A percentile compares a stretch with the other conserved stretches of the same genome.
phyloP scores from a whole-genome alignment of 2,888 invertebrate genomes.

The Paralinhomoeus sp. region DNA sequence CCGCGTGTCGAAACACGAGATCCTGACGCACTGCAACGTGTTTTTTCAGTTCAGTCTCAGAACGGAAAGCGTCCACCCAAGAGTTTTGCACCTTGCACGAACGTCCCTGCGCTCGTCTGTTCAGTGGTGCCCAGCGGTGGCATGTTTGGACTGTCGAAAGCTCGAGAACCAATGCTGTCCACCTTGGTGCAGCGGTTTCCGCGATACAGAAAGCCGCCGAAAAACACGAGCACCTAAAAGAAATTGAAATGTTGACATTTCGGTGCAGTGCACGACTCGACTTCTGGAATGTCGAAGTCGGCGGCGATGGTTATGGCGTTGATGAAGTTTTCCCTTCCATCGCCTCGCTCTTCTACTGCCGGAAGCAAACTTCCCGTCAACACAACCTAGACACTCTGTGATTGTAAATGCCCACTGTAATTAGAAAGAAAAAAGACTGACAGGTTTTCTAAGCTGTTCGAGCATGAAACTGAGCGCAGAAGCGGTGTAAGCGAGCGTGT shows the following conservation, averaged over 20 bases:
- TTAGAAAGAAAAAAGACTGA: slow-evolving; percentile 28
- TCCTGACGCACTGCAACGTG: slow-evolving; percentile 38
- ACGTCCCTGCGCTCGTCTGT: slow-evolving; percentile 44
- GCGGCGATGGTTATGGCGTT: background rate
- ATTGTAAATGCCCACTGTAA: background rate
- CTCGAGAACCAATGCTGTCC: slow-evolving; percentile 40
- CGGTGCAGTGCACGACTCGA: slow-evolving; percentile 24
- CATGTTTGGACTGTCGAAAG: slow-evolving; percentile 67
- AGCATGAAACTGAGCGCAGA: slow-evolving; percentile 83
- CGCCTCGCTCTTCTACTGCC: background rate
- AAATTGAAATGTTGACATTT: background rate
- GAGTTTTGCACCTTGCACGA: too few relatives aligned
- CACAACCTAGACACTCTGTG: slow-evolving; percentile 4
- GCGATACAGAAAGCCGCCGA: background rate
- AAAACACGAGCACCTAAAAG: slow-evolving; percentile 1
- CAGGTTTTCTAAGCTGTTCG: slow-evolving; percentile 66
- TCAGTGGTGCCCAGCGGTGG: slow-evolving; percentile 57
- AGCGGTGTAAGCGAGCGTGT: slow-evolving; percentile 75
- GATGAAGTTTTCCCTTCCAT: background rate
- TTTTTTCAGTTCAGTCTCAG: too few relatives aligned
- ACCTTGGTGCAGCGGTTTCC: background rate
- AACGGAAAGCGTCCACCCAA: background rate
- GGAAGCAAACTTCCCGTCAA: slow-evolving; percentile 36
- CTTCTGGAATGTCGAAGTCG: background rate
- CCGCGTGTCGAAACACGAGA: slow-evolving; percentile 40